Evolutionary conservation across 2,113 vertebrate genomes (phyloP).

Genomic region (Synchiropus splendidus): DNA sequence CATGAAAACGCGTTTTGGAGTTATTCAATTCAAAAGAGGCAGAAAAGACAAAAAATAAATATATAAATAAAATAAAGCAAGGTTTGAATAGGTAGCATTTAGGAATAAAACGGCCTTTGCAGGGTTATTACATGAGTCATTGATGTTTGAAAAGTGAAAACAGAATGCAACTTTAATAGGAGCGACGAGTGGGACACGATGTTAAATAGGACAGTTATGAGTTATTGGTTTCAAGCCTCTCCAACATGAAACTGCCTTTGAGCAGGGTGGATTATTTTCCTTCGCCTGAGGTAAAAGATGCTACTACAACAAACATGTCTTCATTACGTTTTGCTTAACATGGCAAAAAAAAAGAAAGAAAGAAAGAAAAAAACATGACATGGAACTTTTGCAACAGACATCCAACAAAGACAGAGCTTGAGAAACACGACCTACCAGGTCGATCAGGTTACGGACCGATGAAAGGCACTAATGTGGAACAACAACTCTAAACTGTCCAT

Average conservation of each 20-base stretch:
- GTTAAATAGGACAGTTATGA: conserved; percentile 23
- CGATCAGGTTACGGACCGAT: conserved; percentile 35
- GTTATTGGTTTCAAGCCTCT: conserved; percentile 26
- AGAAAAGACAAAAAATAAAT: conserved; percentile 10
- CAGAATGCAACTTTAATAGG: conserved; percentile 4
- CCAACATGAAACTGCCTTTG: conserved; percentile 29
- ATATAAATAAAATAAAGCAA: too few relatives aligned
- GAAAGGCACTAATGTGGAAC: conserved; percentile 21
- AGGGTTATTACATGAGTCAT: not conserved
- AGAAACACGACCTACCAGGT: conserved; percentile 33
- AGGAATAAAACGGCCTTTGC: too few relatives aligned
- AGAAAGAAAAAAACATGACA: conserved; percentile 24
- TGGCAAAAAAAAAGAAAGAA: too few relatives aligned
- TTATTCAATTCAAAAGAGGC: too few relatives aligned
- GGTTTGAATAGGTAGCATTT: too few relatives aligned
- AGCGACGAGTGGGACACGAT: conserved; percentile 11
- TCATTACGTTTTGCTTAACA: conserved; percentile 22
- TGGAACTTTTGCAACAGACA: conserved; percentile 10
- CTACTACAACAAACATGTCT: conserved; percentile 10
- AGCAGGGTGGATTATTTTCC: conserved; percentile 26
- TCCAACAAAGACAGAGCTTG: conserved; percentile 22
- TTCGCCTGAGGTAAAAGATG: conserved; percentile 24
- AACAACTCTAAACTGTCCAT: conserved; percentile 19
- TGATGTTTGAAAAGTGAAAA: not conserved
- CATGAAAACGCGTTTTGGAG: too few relatives aligned